A percentile compares a stretch with the other conserved stretches of the same genome.
phyloP scores from a whole-genome alignment of 2,113 vertebrate species.

The Eonycteris spelaea region DNA sequence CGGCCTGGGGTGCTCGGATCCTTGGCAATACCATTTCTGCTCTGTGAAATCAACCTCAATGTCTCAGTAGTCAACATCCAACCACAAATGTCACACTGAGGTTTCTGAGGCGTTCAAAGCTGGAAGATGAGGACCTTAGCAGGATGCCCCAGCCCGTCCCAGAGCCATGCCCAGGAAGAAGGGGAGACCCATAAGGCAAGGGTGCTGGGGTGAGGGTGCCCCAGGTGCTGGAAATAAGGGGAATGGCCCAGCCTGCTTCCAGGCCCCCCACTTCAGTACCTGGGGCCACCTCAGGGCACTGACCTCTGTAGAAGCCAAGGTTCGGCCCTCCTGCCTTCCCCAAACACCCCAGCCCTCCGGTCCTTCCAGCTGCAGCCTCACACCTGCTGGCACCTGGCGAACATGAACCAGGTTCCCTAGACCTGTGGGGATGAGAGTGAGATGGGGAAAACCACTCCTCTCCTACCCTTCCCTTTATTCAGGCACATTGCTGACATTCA shows the following conservation, averaged over 20 bases:
- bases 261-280: neutral
- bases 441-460: neutral
- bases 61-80: neutral
- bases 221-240: neutral
- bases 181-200: neutral
- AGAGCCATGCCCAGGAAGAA: neutral
- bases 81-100: neutral
- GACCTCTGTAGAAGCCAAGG: neutral
- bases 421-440: neutral
- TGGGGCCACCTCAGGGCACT: neutral
- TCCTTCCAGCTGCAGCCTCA: neutral
- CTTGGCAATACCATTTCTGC: neutral
- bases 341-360: neutral
- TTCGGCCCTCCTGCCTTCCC: neutral
- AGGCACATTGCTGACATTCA: neutral
- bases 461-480: neutral
- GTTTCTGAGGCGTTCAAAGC: neutral
- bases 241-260: neutral
- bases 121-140: neutral
- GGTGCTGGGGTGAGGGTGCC: neutral
- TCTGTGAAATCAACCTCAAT: neutral
- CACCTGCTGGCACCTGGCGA: neutral
- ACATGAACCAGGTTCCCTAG: neutral
- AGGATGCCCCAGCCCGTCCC: neutral
- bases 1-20: neutral